A percentile compares a stretch with the other conserved stretches of the same genome.
Conservation (phyloP, 2,888 invertebrate genomes). For the Nemapogon koenigi region DNA sequence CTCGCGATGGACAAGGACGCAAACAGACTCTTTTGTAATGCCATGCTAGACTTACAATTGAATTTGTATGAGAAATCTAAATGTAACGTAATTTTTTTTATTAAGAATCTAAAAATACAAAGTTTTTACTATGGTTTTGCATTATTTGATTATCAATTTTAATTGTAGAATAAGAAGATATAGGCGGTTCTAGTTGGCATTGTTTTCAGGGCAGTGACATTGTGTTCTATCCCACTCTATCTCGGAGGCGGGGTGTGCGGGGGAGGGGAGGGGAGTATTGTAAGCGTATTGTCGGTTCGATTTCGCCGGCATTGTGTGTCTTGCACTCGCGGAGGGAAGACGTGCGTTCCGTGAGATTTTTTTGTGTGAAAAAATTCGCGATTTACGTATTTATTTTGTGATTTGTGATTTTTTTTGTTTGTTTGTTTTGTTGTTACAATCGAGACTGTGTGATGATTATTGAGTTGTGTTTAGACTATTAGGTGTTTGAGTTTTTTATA, state of each 20-base stretch:
- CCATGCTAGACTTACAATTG: too few relatives aligned
- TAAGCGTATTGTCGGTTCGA: constrained; percentile 65
- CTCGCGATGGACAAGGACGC: too few relatives aligned
- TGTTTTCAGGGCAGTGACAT: constrained; percentile 63
- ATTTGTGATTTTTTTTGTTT: constrained; percentile 29
- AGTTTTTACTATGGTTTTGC: constrained; percentile 23
- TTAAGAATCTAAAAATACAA: too few relatives aligned
- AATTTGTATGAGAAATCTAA: too few relatives aligned
- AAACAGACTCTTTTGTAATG: too few relatives aligned
- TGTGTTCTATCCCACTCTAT: constrained; percentile 61
- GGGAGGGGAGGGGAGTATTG: constrained; percentile 56
- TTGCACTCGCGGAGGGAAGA: constrained; percentile 37
- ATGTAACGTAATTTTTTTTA: constrained; percentile 35
- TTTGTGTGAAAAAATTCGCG: constrained; percentile 1
- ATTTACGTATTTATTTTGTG: constrained; percentile 23
- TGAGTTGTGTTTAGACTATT: constrained; percentile 43
- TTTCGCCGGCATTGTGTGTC: constrained; percentile 60
- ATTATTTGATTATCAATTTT: constrained; percentile 17
- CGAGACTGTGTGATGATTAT: constrained; percentile 37
- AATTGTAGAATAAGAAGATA: constrained; percentile 22
- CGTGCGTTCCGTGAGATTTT: constrained; percentile 30
- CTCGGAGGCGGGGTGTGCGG: constrained; percentile 49
- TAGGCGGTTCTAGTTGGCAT: constrained; percentile 45
- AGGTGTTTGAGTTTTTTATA: constrained; percentile 27
- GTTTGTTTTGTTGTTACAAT: constrained; percentile 25